phyloP scores from a whole-genome alignment of 1,140 invertebrate species.

The Thaumatotibia leucotreta region DNA sequence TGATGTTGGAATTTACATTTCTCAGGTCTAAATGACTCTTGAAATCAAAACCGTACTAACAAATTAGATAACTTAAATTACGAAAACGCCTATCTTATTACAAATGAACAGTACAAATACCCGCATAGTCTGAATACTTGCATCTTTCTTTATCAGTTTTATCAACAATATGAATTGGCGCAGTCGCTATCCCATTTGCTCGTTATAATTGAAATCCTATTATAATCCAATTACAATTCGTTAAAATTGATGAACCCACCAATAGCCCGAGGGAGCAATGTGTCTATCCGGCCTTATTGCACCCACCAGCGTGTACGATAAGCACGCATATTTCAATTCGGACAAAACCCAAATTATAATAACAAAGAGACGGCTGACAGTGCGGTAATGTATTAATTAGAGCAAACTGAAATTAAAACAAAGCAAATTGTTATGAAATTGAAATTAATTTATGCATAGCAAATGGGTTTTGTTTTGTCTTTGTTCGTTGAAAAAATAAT shows the following conservation, averaged over 20 bases:
- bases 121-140: too few species aligned
- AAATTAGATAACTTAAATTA: too few species aligned
- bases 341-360: background rate
- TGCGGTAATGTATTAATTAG: background rate
- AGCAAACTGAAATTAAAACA: background rate
- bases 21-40: too few species aligned
- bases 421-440: background rate
- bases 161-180: too few species aligned
- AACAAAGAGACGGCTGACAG: background rate
- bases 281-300: background rate
- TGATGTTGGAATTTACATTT: too few species aligned
- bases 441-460: background rate
- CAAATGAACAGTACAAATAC: too few species aligned
- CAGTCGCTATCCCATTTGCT: too few species aligned
- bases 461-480: background rate
- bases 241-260: background rate
- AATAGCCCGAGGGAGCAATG: background rate
- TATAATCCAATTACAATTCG: background rate
- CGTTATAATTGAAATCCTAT: too few species aligned
- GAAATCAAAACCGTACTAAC: too few species aligned
- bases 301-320: background rate
- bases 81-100: too few species aligned
- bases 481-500: background rate
- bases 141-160: too few species aligned
- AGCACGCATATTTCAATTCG: background rate